Conservation (phyloP, 1,140 invertebrate genomes). For the Parapsyche elsis region DNA sequence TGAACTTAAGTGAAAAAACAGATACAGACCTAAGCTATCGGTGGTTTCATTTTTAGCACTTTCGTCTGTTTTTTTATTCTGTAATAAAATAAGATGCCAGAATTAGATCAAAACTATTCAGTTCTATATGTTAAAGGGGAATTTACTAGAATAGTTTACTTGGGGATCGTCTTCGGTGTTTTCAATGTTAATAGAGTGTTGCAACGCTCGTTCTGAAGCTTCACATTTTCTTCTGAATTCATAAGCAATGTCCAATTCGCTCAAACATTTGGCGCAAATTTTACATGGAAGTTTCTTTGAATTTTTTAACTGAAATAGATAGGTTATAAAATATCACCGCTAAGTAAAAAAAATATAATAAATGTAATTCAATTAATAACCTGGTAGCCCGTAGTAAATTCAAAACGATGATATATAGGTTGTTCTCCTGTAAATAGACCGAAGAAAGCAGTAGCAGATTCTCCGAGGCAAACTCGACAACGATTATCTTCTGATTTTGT, state of each 20-base stretch:
- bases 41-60: background rate
- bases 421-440: background rate
- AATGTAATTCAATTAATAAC: too few relatives aligned
- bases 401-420: background rate
- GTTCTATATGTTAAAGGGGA: too few relatives aligned
- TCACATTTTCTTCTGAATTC: conserved; percentile 47
- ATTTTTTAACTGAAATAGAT: conserved; percentile 34
- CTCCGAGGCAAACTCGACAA: conserved; percentile 13
- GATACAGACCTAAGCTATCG: background rate
- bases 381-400: background rate
- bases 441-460: background rate
- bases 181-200: conserved; percentile 5
- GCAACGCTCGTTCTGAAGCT: conserved; percentile 36
- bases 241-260: conserved; percentile 45
- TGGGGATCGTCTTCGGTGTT: background rate
- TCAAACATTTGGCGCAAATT: conserved; percentile 49
- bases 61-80: background rate
- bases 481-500: background rate
- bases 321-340: too few relatives aligned
- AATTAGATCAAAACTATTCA: background rate
- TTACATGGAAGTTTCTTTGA: conserved; percentile 47
- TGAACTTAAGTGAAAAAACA: too few relatives aligned
- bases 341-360: too few relatives aligned
- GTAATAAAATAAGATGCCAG: background rate
- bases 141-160: background rate